These are phyloP conservation scores for Sisyra terminalis DNA, from an alignment of 2,888 invertebrate genomes.

Conservation along the genomic window DNA sequence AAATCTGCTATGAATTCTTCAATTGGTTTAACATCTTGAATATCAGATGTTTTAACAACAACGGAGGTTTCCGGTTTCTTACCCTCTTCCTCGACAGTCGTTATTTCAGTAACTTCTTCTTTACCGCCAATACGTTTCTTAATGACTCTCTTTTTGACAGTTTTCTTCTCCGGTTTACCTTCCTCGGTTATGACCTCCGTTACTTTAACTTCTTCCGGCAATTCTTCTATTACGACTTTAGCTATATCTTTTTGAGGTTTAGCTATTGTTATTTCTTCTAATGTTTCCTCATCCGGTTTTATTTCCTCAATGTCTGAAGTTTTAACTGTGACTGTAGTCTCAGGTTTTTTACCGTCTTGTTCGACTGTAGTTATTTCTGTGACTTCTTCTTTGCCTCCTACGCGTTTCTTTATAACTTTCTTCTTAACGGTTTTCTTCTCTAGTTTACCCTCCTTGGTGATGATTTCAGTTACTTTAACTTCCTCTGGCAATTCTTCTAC, in stretches of 20 bases:
- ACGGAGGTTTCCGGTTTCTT: constrained; percentile 18
- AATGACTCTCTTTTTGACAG: constrained; percentile 18
- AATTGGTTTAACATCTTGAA: constrained; percentile 11
- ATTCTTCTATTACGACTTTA: constrained; percentile 11
- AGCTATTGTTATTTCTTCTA: background rate
- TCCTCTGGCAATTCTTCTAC: constrained; percentile 13
- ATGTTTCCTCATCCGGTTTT: constrained; percentile 12
- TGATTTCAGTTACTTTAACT: constrained; percentile 17
- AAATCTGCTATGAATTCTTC: background rate
- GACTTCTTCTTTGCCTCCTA: constrained; percentile 1
- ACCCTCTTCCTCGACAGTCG: constrained; percentile 19
- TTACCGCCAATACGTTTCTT: constrained; percentile 19
- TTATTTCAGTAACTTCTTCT: constrained; percentile 16
- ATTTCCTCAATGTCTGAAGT: constrained; percentile 16
- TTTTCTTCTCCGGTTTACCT: constrained; percentile 21
- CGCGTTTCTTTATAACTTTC: background rate
- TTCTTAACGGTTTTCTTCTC: constrained; percentile 21
- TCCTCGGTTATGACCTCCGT: constrained; percentile 18
- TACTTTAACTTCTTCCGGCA: constrained; percentile 20
- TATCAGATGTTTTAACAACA: constrained; percentile 16
- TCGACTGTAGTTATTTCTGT: constrained; percentile 2
- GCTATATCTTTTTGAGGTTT: constrained; percentile 4
- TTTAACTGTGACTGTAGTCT: constrained; percentile 5
- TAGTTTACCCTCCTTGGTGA: constrained; percentile 22
- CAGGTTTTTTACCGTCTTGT: constrained; percentile 6